Evolutionary conservation across 1,140 invertebrate genomes (phyloP), one percentile per base, ranked within the genome.

Genomic region (Pogonognathellus flavescens): DNA sequence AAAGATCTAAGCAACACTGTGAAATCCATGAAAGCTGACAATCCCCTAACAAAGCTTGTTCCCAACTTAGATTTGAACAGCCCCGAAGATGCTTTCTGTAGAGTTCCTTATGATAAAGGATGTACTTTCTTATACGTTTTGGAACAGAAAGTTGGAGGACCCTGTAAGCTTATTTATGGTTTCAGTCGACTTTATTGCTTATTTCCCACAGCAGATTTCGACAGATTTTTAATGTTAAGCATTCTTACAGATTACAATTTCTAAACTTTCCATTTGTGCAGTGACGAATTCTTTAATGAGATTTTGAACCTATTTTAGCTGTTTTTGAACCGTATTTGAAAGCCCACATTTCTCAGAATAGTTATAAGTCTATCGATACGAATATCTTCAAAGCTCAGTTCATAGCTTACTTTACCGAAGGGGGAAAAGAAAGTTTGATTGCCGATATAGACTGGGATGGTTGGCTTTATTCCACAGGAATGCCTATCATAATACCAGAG

Each of bases 51-150:
- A 0, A 76, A 85, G 62, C 59, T 85, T 49, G 84, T 85, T 0
- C 52, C 95, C 1, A 93, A 97, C 90, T 81, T 81, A 50, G 55
- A 53, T 4, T 94, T 94, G 5, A 92, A 96, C 14, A 95, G 97
- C 92, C 97, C 98, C 13, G 97, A 99, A 91, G 97, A 88, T 70
- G 66, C 76, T 10, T 88, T 86, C 49, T 96, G 95, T 4, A 92
- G 91, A 50, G 94, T 98, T 66, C 97, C 97, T 5, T 98, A 98
- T 91, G 96, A 97, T 90, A 98, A 99, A 91, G 97, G 97, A 0
- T 95, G 94, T 55, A 94, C 96, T 25, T 95, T 98, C 76, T 91
- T 99, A 41, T 95, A 95, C 89, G 96, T 97, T 90, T 91, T 99
- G 83, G 97, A 98, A 91, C 92, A 94, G 87, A 89, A 95, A n/a